Conservation (phyloP, 1,140 invertebrate genomes). For the Caenorhabditis latens region DNA sequence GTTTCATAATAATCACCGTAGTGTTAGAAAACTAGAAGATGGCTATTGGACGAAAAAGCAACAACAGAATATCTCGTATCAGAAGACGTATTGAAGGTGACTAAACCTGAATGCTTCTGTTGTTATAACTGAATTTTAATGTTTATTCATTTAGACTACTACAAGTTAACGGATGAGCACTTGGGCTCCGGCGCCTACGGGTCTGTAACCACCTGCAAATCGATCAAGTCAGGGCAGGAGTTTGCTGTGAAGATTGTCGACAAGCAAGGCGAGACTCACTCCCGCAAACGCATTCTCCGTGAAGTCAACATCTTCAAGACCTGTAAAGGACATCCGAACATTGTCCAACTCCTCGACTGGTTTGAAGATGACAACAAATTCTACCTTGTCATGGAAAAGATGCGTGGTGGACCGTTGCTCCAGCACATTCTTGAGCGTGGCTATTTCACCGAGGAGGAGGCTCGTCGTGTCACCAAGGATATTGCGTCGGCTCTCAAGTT, state of each 20-base stretch:
- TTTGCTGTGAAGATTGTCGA: slow-evolving; percentile 96
- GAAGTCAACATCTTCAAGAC: slow-evolving; percentile 99
- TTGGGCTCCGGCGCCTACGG: slow-evolving; percentile 96
- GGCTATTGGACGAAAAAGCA: slow-evolving; percentile 6
- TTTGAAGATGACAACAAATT: slow-evolving; percentile 81
- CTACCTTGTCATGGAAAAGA: slow-evolving; percentile 97
- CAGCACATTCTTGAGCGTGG: slow-evolving; percentile 91
- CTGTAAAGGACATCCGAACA: slow-evolving; percentile 94
- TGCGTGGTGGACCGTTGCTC: slow-evolving; percentile 88
- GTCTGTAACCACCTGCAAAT: slow-evolving; percentile 92
- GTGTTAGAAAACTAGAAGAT: neutral
- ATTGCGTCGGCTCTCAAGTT: slow-evolving; percentile 93
- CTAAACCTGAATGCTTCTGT: neutral
- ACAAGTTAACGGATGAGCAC: slow-evolving; percentile 92
- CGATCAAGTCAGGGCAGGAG: slow-evolving; percentile 90
- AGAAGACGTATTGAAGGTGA: slow-evolving; percentile 26
- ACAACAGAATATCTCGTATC: neutral
- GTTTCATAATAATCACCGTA: neutral
- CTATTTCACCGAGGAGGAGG: slow-evolving; percentile 94
- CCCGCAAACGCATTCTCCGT: slow-evolving; percentile 81
- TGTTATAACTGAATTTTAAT: neutral
- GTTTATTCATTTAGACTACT: slow-evolving; percentile 86
- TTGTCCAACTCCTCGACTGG: slow-evolving; percentile 86
- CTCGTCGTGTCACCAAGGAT: slow-evolving; percentile 91
- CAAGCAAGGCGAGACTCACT: slow-evolving; percentile 92